Evolutionary conservation across 2,113 vertebrate species (phyloP).

Genomic region (Tyto alba): DNA sequence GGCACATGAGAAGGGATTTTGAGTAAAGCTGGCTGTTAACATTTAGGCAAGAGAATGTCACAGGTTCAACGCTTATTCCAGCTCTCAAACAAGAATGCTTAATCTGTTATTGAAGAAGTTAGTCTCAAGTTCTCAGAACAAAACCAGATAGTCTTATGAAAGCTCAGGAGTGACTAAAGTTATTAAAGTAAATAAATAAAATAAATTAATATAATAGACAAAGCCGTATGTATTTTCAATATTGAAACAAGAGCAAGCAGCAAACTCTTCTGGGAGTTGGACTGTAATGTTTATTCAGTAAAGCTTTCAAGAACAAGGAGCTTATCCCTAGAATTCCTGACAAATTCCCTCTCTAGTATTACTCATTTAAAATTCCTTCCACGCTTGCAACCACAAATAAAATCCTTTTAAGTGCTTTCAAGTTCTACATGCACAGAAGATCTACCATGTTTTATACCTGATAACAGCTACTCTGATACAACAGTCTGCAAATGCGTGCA

Average conservation of each 20-base stretch:
- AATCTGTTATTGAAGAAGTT: not conserved
- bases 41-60: not conserved
- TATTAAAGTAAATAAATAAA: not conserved
- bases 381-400: not conserved
- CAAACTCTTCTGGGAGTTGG: not conserved
- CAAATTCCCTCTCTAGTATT: not conserved
- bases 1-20: not conserved
- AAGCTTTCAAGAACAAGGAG: not conserved
- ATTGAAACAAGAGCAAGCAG: not conserved
- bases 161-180: not conserved
- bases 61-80: not conserved
- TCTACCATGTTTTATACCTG: not conserved
- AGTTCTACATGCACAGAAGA: not conserved
- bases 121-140: not conserved
- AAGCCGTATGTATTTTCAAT: not conserved
- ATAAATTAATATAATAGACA: not conserved
- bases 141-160: not conserved
- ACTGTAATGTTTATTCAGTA: not conserved
- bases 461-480: not conserved
- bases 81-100: not conserved
- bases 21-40: not conserved
- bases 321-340: conserved; percentile 10
- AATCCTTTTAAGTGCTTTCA: not conserved
- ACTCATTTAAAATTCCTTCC: conserved; percentile 12
- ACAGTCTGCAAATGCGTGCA: not conserved